phyloP scores from a whole-genome alignment of 1,140 invertebrate species.

The Pogonomyrmex barbatus region DNA sequence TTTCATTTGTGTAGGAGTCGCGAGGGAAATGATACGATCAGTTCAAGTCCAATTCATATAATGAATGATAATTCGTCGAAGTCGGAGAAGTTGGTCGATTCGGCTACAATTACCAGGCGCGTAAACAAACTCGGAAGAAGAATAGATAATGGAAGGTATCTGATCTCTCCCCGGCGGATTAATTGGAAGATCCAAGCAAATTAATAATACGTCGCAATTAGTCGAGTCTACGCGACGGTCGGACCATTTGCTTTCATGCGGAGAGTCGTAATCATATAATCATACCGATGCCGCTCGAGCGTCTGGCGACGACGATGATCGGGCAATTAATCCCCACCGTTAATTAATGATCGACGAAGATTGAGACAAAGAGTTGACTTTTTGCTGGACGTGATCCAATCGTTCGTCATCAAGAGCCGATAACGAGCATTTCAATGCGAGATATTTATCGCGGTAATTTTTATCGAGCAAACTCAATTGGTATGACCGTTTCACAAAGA shows the following conservation, averaged over 20 bases:
- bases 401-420: background rate
- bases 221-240: conserved; percentile 37
- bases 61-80: conserved; percentile 16
- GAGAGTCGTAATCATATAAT: conserved; percentile 20
- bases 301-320: conserved; percentile 3
- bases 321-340: conserved; percentile 22
- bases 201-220: conserved; percentile 54
- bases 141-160: conserved; percentile 13
- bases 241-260: conserved; percentile 9
- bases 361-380: background rate
- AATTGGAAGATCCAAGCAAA: conserved; percentile 49
- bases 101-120: background rate
- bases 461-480: conserved; percentile 12
- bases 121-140: conserved; percentile 31
- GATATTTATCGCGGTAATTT: background rate
- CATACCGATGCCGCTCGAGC: background rate
- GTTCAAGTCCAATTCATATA: conserved; percentile 32
- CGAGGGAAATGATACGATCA: conserved; percentile 4
- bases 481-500: background rate
- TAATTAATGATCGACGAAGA: conserved; percentile 38
- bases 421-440: conserved; percentile 17
- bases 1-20: conserved; percentile 30
- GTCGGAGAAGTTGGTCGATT: conserved; percentile 15
- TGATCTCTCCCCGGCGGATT: background rate
- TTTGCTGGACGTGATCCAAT: conserved; percentile 32